Evolutionary conservation across 1,140 invertebrate genomes (phyloP).

Genomic region (Telenomus remus): DNA sequence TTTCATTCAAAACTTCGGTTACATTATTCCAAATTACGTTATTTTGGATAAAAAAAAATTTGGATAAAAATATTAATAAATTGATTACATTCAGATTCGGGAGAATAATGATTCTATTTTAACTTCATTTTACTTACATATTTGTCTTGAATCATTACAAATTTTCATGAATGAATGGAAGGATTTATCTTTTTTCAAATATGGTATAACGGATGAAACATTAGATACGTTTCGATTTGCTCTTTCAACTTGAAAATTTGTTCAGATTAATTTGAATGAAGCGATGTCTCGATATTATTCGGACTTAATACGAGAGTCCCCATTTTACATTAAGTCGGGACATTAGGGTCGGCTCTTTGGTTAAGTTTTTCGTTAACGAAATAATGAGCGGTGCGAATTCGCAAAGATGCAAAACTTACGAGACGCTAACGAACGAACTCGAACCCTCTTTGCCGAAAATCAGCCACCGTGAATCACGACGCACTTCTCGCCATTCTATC

Average conservation of each 20-base stretch:
- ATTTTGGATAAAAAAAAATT: no score
- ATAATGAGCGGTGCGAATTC: slow-evolving; percentile 51
- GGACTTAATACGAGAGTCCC: slow-evolving; percentile 61
- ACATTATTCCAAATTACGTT: slow-evolving; percentile 25
- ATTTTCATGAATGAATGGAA: no score
- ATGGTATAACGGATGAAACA: no score
- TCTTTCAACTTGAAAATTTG: neutral
- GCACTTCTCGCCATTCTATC: slow-evolving; percentile 32
- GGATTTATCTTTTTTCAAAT: no score
- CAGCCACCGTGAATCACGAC: slow-evolving; percentile 44
- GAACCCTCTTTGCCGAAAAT: slow-evolving; percentile 40
- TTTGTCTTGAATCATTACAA: no score
- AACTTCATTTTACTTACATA: no score
- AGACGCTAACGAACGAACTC: slow-evolving; percentile 37
- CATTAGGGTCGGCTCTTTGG: slow-evolving; percentile 67
- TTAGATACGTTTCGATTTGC: no score
- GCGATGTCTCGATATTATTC: slow-evolving; percentile 66
- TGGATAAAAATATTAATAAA: no score
- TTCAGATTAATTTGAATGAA: neutral
- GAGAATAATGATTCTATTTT: no score
- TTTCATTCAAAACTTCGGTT: slow-evolving; percentile 34
- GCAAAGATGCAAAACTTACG: slow-evolving; percentile 43
- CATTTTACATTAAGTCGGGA: slow-evolving; percentile 66
- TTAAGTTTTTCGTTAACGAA: slow-evolving; percentile 67
- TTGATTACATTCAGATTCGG: no score